Conservation (phyloP, 2,113 vertebrate genomes). For the Tragelaphus strepsiceros region DNA sequence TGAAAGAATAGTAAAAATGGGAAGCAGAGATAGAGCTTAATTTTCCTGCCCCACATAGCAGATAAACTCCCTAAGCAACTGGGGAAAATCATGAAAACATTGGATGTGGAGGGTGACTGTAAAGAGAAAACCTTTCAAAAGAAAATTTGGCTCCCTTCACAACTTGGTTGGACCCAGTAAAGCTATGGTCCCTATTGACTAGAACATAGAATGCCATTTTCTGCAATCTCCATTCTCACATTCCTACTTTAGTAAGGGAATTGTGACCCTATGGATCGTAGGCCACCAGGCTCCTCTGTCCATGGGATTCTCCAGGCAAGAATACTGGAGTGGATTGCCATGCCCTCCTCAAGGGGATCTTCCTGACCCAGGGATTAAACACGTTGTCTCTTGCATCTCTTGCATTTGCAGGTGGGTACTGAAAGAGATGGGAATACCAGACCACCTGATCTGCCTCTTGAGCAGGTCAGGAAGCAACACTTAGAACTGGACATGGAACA, state of each 20-base stretch:
- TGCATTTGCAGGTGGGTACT: not conserved
- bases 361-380: not conserved
- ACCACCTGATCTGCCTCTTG: too few species aligned
- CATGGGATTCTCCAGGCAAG: not conserved
- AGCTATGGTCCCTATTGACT: not conserved
- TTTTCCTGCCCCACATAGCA: not conserved
- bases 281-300: not conserved
- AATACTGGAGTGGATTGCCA: not conserved
- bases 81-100: not conserved
- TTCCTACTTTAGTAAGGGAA: not conserved
- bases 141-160: not conserved
- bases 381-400: fast-evolving
- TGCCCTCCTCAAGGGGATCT: not conserved
- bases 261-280: fast-evolving
- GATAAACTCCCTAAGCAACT: not conserved
- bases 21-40: not conserved
- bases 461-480: too few species aligned
- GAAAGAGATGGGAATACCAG: too few species aligned
- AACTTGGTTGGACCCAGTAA: not conserved
- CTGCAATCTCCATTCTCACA: not conserved
- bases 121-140: not conserved
- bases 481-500: too few species aligned
- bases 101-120: not conserved
- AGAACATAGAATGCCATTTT: not conserved
- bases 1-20: not conserved